Base-by-base conservation (phyloP, 2,888 invertebrate genomes). In the Andrena praecox region DNA sequence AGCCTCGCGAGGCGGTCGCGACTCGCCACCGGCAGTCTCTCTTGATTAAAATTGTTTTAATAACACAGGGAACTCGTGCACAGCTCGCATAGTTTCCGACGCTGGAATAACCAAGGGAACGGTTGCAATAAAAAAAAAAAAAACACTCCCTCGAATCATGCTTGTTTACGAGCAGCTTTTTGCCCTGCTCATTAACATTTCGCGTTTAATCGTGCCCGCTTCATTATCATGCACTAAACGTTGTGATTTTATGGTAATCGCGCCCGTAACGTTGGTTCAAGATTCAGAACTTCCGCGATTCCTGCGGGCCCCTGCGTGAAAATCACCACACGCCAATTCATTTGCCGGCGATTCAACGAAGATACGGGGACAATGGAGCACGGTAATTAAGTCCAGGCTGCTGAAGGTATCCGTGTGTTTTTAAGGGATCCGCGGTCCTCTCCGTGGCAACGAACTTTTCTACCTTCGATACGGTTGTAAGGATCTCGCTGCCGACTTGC, bases 1-100 rank as follows among this genome's bases (percentile, higher is more conserved):
- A 70, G 42, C 68, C 20, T 29, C n/a, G 33, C 48, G 63, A 63
- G 54, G 48, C 16, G 33, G 27, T 54, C 27, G 54, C 54, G 29
- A 71, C 66, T 59, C 42, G 16, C 69, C 42, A 42, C 50, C 67
- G 76, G 52, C 84, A 89, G 83, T 88, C 87, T 82, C 81, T 81
- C 86, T 89, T 88, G 89, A 90, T 90, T 87, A 86, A 87, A 90
- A 89, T 86, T 87, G 88, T 88, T 90, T 88, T 85, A 86, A 82
- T 80, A 86, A 89, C 60, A 48, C 62, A 50, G 64, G 56, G 52
- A 64, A 56, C 48, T 35, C 42, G 59, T 3, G 75, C 63, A 31
- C 75, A 20, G 71, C 63, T 48, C 77, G 48, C 29, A 79, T 75
- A 85, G 72, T 79, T 79, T 69, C 35, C 77, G 29, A 33, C 52